Base-by-base conservation (phyloP, 2,888 invertebrate species). In the Drosophila neonasuta region DNA sequence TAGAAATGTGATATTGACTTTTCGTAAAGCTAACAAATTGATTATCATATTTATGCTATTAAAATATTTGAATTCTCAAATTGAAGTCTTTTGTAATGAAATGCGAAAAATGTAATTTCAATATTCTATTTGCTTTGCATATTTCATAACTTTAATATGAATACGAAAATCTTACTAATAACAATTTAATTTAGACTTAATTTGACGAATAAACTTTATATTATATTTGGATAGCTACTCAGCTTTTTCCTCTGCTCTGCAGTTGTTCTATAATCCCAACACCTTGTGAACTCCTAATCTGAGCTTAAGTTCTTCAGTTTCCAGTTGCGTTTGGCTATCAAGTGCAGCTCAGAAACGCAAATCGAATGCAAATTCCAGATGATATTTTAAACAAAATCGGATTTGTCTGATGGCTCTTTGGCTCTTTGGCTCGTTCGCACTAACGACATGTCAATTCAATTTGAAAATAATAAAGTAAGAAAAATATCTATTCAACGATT, bases 371-470 rank as follows among this genome's bases (percentile, higher is more conserved):
- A 81, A 85, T 87, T 75, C 86, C 79, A 36, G 57, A 66, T 79
- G 72, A 75, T 68, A 80, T 84, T 74, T 77, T 68, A 54, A 68
- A 71, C 46, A 51, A 68, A 86, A 85, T 87, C 79, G 67, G 80
- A 87, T 80, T 80, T 81, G 76, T 65, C 64, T 69, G 77, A 68
- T 75, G 85, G 85, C 70, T 61, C 49, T 51, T 4, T 3, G 11
- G 34, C 34, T 44, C 32, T 51, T 4, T 3, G 11, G 34, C 34
- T 44, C 32, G 10, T 11, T 11, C 24, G 34, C 6, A 46, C 71
- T 68, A 79, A 81, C 83, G 87, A 66, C 77, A 83, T 74, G 74
- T 74, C 86, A 83, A 87, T 86, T 86, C 81, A 81, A 81, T 87
- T 86, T 86, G 65, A 68, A 86, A 80, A 78, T 87, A 87, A 87